Percentiles rank a stretch among this genome's conserved stretches.
These are phyloP conservation scores for Pristis pectinata DNA, from an alignment of 2,797 vertebrate genomes.

Conservation along the genomic window DNA sequence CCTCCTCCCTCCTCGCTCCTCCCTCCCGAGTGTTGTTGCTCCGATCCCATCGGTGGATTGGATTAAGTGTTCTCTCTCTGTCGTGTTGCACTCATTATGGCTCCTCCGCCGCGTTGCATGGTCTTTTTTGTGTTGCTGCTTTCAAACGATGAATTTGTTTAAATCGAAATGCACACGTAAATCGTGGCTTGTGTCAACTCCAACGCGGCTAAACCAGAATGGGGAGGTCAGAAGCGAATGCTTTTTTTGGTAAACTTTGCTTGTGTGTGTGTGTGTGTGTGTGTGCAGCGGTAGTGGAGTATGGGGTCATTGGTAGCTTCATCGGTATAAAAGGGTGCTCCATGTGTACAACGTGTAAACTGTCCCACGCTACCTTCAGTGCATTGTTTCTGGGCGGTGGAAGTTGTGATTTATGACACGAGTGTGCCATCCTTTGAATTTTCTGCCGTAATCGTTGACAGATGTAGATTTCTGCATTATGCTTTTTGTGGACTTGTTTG, in stretches of 20 bases:
- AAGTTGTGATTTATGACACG: not conserved
- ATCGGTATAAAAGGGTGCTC: not conserved
- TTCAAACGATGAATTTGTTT: not conserved
- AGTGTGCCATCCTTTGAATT: not conserved
- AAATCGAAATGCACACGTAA: not conserved
- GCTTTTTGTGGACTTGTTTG: not conserved
- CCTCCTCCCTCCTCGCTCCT: too few relatives aligned
- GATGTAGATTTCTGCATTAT: not conserved
- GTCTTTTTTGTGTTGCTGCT: not conserved
- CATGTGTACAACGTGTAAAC: not conserved
- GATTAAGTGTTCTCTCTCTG: not conserved
- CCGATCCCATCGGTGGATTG: not conserved
- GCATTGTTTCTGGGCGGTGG: not conserved
- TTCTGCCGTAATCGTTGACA: not conserved
- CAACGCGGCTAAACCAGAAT: not conserved
- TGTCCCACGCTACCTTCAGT: not conserved
- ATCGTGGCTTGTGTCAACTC: not conserved
- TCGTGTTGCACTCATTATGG: not conserved
- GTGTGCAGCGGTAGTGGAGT: not conserved
- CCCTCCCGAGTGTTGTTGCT: not conserved
- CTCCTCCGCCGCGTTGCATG: not conserved
- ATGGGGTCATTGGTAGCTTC: not conserved
- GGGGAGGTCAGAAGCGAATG: not conserved
- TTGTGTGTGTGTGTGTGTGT: not conserved
- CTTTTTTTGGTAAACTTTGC: not conserved